Evolutionary conservation across 2,797 vertebrate species (phyloP), one percentile per base, ranked within the genome.

Genomic region (Halcyon smyrnensis): DNA sequence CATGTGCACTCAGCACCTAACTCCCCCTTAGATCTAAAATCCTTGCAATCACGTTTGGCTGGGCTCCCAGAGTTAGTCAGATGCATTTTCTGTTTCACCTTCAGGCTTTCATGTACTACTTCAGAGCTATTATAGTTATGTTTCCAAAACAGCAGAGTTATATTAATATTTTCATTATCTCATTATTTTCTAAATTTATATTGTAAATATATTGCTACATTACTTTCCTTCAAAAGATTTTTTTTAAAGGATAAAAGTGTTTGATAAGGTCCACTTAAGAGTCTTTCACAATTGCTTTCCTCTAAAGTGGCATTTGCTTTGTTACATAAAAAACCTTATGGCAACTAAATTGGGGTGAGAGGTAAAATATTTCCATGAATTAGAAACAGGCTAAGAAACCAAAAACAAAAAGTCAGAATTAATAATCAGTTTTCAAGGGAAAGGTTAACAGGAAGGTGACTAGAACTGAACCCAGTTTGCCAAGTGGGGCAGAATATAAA

Each of bases 41-140:
- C 63, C 48, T 77, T 90, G 77, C 83, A 96, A 90, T 95, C 94
- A 95, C 34, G 24, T n/a, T 62, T 97, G 96, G 96, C 96, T 74
- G 51, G 13, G 37, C 32, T 96, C 96, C 95, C 95, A 93, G 92
- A 93, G 64, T 78, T 59, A 91, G 71, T 90, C 92, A 94, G 62
- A 67, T 59, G 79, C 50, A 84, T 96, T 96, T 95, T 95, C 73
- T 95, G 4, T 88, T 95, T 93, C 85, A 92, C 69, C 54, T 93
- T 93, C 82, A 94, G 87, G 46, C 45, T 88, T 86, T 91, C 69
- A 84, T 51, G 21, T 74, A 32, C 41, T 81, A 13, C 57, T 91
- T 89, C 87, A 96, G 83, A 91, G 36, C 23, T 90, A 39, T 82
- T 79, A 59, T 6, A 51, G 46, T 59, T 71, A 43, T 7, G 11